Evolutionary conservation across 37 sponge, comb jelly and placozoan species (phyloP).

Genomic region (Eunapius fragilis): DNA sequence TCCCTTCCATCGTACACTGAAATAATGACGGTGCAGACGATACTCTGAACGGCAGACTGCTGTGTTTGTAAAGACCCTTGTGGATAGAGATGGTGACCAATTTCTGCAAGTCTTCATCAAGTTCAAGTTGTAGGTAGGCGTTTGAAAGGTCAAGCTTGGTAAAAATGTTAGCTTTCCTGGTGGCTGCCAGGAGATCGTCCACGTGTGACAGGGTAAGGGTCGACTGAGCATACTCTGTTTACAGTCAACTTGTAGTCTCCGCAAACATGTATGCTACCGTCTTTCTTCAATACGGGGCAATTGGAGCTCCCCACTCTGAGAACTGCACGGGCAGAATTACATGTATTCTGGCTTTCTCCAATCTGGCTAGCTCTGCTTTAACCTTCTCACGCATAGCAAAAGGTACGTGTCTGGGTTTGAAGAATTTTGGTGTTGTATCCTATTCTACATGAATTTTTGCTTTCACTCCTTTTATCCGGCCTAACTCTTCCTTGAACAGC

Average conservation of each 20-base stretch:
- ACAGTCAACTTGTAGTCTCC: too few relatives aligned
- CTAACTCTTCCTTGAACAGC: neutral
- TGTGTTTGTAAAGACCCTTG: conserved; percentile 8
- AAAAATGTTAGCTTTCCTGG: neutral
- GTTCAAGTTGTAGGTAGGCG: conserved; percentile 18
- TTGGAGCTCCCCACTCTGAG: too few relatives aligned
- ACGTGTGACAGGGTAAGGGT: neutral
- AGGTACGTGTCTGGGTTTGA: neutral
- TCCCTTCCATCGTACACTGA: too few relatives aligned
- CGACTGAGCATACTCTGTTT: too few relatives aligned
- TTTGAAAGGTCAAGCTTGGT: conserved; percentile 4
- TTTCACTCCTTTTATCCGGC: neutral
- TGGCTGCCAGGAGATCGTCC: neutral
- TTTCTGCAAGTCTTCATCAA: neutral
- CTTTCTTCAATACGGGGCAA: too few relatives aligned
- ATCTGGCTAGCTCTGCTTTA: too few relatives aligned
- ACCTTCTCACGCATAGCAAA: too few relatives aligned
- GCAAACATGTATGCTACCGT: too few relatives aligned
- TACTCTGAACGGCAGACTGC: neutral
- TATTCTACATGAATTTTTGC: neutral
- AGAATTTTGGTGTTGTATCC: neutral
- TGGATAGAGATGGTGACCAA: conserved; percentile 10
- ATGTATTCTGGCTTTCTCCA: too few relatives aligned
- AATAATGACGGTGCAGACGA: too few relatives aligned
- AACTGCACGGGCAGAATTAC: too few relatives aligned